Percentiles rank a stretch among this genome's conserved stretches.
Conservation (phyloP, 1,140 invertebrate genomes). For the Brachystomella parvula region DNA sequence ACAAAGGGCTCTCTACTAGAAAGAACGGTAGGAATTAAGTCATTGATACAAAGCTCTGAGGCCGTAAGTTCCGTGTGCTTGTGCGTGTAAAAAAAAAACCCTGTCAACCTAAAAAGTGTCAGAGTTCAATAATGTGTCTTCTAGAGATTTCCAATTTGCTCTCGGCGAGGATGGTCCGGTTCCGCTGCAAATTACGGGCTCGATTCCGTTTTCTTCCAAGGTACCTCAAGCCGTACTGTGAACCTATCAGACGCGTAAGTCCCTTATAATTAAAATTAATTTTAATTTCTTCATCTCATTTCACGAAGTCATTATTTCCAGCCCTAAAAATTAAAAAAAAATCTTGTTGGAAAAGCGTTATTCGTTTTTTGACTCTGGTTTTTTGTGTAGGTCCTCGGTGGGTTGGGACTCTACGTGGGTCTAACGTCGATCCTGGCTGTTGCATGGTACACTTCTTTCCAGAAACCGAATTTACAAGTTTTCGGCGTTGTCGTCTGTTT, state of each 20-base stretch:
- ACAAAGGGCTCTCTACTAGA: too few relatives aligned
- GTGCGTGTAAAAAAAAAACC: too few relatives aligned
- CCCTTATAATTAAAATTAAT: too few relatives aligned
- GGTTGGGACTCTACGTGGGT: background rate
- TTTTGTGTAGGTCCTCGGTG: background rate
- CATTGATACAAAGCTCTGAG: too few relatives aligned
- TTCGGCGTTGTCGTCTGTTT: conserved; percentile 1
- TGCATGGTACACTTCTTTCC: conserved; percentile 1
- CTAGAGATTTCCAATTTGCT: conserved; percentile 3
- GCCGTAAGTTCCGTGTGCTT: too few relatives aligned
- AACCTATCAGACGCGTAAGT: background rate
- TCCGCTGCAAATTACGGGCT: background rate
- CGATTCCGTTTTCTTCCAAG: background rate
- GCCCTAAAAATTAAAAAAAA: too few relatives aligned
- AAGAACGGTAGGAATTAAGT: too few relatives aligned
- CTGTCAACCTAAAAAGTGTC: background rate
- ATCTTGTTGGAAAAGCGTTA: too few relatives aligned
- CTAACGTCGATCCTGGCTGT: background rate
- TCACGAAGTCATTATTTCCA: too few relatives aligned
- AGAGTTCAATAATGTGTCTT: conserved; percentile 2
- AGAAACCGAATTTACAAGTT: conserved; percentile 7
- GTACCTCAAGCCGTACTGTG: background rate
- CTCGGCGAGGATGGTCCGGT: background rate
- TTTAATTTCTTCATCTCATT: too few relatives aligned
- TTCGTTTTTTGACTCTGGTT: too few relatives aligned